Percentiles rank a stretch among this genome's conserved stretches.
These are phyloP conservation scores for Ceryle rudis DNA, from an alignment of 2,797 vertebrate species.

Conservation along the genomic window DNA sequence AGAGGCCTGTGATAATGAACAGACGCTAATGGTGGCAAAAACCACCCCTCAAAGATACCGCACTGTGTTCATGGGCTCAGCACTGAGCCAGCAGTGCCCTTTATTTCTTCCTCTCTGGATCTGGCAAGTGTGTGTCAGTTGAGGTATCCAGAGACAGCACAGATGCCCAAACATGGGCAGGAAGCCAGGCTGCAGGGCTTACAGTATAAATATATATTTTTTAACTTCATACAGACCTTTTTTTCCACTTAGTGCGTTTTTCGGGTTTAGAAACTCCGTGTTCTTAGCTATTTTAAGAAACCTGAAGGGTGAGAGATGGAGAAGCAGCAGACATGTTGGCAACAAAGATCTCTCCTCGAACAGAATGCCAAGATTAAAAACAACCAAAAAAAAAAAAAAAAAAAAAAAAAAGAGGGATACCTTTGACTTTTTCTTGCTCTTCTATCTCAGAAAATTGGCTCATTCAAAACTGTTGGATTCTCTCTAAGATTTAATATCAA, in stretches of 20 bases:
- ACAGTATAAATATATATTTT: slow-evolving; percentile 69
- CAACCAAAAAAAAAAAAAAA: not conserved
- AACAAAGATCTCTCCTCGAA: slow-evolving; percentile 54
- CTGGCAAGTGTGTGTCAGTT: slow-evolving; percentile 42
- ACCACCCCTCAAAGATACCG: not conserved
- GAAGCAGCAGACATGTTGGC: slow-evolving; percentile 72
- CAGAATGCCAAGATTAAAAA: slow-evolving; percentile 69
- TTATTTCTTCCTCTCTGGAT: slow-evolving; percentile 55
- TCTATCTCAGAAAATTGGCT: slow-evolving; percentile 60
- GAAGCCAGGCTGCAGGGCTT: slow-evolving; percentile 60
- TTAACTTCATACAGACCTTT: slow-evolving; percentile 54
- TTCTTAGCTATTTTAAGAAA: slow-evolving; percentile 75
- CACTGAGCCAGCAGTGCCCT: slow-evolving; percentile 52
- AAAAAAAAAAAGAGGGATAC: slow-evolving; percentile 18
- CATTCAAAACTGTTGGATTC: slow-evolving; percentile 57
- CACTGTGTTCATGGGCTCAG: not conserved
- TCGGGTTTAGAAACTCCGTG: slow-evolving; percentile 61
- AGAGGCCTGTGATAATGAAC: slow-evolving; percentile 33
- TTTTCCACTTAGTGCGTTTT: slow-evolving; percentile 55
- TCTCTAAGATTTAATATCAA: slow-evolving; percentile 58
- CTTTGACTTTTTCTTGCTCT: slow-evolving; percentile 65
- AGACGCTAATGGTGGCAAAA: slow-evolving; percentile 26
- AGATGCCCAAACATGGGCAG: slow-evolving; percentile 69
- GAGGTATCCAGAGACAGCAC: slow-evolving; percentile 70
- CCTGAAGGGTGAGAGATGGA: slow-evolving; percentile 68